Base-by-base conservation (phyloP, 1,140 invertebrate species). In the Laodelphax striatellus region DNA sequence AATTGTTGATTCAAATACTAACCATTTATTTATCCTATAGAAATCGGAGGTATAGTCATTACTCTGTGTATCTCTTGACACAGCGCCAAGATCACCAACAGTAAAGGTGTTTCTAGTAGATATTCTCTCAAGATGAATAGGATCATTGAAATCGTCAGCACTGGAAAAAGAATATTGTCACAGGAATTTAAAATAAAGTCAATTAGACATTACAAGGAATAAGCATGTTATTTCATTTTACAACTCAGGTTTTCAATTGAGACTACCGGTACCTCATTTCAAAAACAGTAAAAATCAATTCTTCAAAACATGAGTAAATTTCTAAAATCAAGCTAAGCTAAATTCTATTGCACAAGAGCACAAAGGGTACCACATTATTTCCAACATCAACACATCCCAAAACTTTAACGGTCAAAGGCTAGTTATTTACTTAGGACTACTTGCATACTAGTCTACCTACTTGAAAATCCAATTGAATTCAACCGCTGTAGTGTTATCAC, bases 21-120 rank as follows among this genome's bases (percentile, higher is more conserved):
- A 86, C 94, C 94, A 98, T 70, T 96, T 91, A 72, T 97, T 97
- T 41, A 87, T 92, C 62, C 90, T 82, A 74, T 97, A 97, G 65
- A 83, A 85, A 66, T 93, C 88, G 19, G 85, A 84, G 0, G 92
- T 92, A 70, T 98, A 98, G 77, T 98, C 95, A 44, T 82, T 77
- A 43, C 87, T 88, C 8, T 80, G 72, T 34, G 84, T 88, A 17
- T 85, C 82, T 0, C 76, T 75, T 9, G 84, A 79, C 70, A 92
- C 84, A 2, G 90, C 89, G 9, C 92, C 92, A 50, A 94, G 76
- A 79, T 95, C 92, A 64, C 81, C 79, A 0, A 90, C 81, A 57
- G 81, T 80, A 62, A 93, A 92, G 0, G 91, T 94, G 68, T 94
- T 94, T 66, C 92, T 75, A 0, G 93, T 95, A 3, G 92, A 94